Evolutionary conservation across 2,888 invertebrate species (phyloP).

Genomic region (Melanchra persicariae): DNA sequence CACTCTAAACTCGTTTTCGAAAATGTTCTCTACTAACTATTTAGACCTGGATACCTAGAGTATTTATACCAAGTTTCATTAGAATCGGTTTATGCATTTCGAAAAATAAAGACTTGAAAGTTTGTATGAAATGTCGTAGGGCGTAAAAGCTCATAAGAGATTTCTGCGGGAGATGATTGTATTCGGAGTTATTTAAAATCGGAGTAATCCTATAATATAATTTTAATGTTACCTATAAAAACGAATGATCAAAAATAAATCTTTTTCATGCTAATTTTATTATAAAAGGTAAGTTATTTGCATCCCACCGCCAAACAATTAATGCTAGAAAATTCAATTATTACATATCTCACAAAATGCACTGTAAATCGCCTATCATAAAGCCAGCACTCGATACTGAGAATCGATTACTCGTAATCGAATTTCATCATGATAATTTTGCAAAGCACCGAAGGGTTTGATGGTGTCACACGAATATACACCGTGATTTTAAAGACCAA

Average conservation of each 20-base stretch:
- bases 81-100: no score
- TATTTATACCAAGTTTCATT: no score
- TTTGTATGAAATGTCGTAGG: no score
- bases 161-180: no score
- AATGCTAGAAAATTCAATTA: slow-evolving; percentile 11
- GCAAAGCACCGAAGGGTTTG: slow-evolving; percentile 62
- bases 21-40: no score
- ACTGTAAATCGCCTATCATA: slow-evolving; percentile 57
- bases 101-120: no score
- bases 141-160: no score
- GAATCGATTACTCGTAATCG: slow-evolving; percentile 35
- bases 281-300: slow-evolving; percentile 28
- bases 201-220: background rate
- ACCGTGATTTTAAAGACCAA: slow-evolving; percentile 70
- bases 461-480: slow-evolving; percentile 73
- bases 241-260: no score
- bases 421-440: slow-evolving; percentile 43
- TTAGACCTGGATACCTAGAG: no score
- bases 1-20: no score
- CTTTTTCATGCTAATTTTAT: background rate
- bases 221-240: background rate
- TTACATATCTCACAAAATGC: slow-evolving; percentile 56
- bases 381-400: slow-evolving; percentile 59
- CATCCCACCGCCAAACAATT: background rate
- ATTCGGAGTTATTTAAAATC: background rate